Percentiles rank a stretch among this genome's conserved stretches.
These are phyloP conservation scores for Cataglyphis livida DNA, from an alignment of 2,888 invertebrate genomes.

Conservation along the genomic window DNA sequence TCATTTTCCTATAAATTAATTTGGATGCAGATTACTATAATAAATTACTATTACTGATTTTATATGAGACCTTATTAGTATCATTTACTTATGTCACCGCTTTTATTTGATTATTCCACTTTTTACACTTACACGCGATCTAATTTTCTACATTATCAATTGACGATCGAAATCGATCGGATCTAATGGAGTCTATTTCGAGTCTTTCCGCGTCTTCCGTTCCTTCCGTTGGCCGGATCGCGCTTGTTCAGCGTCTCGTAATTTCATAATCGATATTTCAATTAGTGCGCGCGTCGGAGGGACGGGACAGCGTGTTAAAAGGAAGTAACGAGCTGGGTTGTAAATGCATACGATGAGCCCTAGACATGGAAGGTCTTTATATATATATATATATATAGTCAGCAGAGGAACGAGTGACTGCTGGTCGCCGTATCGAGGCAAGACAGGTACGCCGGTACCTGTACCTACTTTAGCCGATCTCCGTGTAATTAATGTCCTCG, in stretches of 20 bases:
- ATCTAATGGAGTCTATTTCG: not conserved
- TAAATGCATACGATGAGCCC: constrained; percentile 42
- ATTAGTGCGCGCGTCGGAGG: constrained; percentile 32
- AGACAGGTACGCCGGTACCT: constrained; percentile 59
- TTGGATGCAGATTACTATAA: not conserved
- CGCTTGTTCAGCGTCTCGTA: constrained; percentile 37
- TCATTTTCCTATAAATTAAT: not conserved
- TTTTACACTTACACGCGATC: no score
- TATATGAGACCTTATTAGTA: not conserved
- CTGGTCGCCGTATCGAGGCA: constrained; percentile 27
- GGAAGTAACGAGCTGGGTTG: constrained; percentile 49
- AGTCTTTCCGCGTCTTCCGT: not conserved
- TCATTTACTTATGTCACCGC: not conserved
- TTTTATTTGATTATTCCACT: not conserved
- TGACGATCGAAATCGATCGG: not conserved
- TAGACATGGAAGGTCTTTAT: constrained; percentile 45
- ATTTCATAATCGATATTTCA: constrained; percentile 55
- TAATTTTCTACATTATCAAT: not conserved
- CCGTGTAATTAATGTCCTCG: constrained; percentile 80
- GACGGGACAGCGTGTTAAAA: constrained; percentile 35
- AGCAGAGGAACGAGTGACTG: not conserved
- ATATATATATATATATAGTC: not conserved
- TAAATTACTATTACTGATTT: not conserved
- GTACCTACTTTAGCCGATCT: constrained; percentile 74
- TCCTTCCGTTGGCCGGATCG: constrained; percentile 17